These are phyloP conservation scores for Lepidochitona cinerea DNA, from an alignment of 2,888 invertebrate species.

Conservation along the genomic window DNA sequence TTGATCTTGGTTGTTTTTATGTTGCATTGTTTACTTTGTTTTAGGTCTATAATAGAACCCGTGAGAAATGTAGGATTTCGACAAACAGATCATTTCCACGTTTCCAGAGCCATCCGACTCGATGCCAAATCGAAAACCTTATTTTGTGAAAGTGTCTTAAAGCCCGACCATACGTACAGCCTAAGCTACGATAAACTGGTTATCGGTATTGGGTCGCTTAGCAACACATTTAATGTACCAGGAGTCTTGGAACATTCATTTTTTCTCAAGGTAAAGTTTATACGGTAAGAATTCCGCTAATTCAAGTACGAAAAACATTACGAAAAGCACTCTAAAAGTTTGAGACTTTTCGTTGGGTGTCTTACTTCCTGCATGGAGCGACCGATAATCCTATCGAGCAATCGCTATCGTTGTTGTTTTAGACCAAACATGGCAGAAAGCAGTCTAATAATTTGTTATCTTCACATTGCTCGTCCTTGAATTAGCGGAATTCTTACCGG, in stretches of 20 bases:
- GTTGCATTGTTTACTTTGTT: background rate
- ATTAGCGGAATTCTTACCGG: no score
- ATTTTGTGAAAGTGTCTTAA: slow-evolving; percentile 59
- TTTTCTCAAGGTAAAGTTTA: slow-evolving; percentile 71
- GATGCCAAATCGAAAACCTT: slow-evolving; percentile 57
- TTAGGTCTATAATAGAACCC: slow-evolving; percentile 71
- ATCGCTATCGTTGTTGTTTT: no score
- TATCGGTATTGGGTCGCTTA: slow-evolving; percentile 70
- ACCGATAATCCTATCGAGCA: no score
- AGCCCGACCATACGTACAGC: slow-evolving; percentile 51
- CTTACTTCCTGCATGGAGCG: no score
- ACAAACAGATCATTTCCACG: slow-evolving; percentile 67
- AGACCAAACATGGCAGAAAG: no score
- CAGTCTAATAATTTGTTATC: no score
- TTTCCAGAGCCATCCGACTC: slow-evolving; percentile 61
- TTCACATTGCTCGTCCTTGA: no score
- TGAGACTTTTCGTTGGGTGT: no score
- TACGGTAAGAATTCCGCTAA: no score
- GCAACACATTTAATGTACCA: slow-evolving; percentile 71
- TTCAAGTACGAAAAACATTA: no score
- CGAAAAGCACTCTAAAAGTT: no score
- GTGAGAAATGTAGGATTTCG: slow-evolving; percentile 68
- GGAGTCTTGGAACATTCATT: slow-evolving; percentile 70
- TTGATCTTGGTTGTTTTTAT: no score
- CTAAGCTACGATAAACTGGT: slow-evolving; percentile 70